phyloP scores from a whole-genome alignment of 2,797 vertebrate species.

The Galago senegalensis region DNA sequence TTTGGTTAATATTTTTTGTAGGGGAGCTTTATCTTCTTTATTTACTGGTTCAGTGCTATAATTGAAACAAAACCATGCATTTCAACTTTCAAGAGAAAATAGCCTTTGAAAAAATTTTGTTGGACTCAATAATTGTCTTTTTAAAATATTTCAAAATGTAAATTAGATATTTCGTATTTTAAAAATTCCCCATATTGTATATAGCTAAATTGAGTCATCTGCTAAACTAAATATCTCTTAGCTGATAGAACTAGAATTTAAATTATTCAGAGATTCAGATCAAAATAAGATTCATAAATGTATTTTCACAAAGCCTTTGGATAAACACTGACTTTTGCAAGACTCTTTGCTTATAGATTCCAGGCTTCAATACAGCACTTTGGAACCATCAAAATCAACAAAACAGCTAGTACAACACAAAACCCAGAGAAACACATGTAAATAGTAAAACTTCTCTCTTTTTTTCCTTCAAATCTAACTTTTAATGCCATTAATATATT shows the following conservation, averaged over 20 bases:
- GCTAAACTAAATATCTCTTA: not conserved
- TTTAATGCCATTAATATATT: not conserved
- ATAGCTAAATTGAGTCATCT: not conserved
- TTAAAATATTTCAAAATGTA: conserved; percentile 19
- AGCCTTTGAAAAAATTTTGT: not conserved
- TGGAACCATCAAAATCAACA: not conserved
- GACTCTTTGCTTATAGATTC: not conserved
- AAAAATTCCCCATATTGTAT: not conserved
- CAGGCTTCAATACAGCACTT: not conserved
- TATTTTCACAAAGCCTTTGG: not conserved
- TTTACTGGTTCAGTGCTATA: not conserved
- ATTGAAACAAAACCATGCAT: conserved; percentile 53
- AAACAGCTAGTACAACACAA: not conserved
- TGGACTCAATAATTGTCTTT: not conserved
- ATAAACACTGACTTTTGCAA: conserved; percentile 5
- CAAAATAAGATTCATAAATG: not conserved
- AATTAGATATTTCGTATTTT: conserved; percentile 45
- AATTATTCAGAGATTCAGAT: conserved; percentile 11
- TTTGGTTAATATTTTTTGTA: conserved; percentile 20
- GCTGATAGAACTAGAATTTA: not conserved
- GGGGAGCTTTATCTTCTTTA: conserved; percentile 40
- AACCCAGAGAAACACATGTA: not conserved
- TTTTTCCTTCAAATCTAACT: not conserved
- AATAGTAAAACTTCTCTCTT: not conserved
- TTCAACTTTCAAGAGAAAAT: conserved; percentile 55